phyloP scores from a whole-genome alignment of 2,888 invertebrate genomes.

The Heterodera filipjevi region DNA sequence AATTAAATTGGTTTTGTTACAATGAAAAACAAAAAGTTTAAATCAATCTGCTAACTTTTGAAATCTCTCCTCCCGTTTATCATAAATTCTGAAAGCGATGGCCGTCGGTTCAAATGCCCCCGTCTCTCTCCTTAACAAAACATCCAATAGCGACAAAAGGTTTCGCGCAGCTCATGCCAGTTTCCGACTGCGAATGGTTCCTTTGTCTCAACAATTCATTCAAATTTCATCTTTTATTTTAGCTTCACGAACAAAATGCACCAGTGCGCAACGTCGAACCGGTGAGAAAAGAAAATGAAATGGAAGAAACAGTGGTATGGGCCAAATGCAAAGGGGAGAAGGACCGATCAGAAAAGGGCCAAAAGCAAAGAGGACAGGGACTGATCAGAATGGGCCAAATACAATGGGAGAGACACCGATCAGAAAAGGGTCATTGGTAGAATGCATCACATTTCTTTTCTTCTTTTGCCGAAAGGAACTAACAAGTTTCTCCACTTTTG shows the following conservation, averaged over 20 bases:
- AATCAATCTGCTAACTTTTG: not conserved
- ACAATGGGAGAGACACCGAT: no score
- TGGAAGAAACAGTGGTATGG: no score
- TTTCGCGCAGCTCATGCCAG: constrained; percentile 54
- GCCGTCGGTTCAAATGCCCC: constrained; percentile 8
- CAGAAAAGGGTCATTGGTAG: not conserved
- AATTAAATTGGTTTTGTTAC: not conserved
- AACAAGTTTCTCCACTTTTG: not conserved
- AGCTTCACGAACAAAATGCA: constrained; percentile 51
- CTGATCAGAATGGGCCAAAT: no score
- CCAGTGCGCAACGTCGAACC: constrained; percentile 41
- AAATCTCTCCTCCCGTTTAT: not conserved
- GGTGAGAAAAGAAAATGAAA: constrained; percentile 39
- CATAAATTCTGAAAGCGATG: not conserved
- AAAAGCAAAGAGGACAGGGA: no score
- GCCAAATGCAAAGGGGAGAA: no score
- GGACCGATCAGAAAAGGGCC: no score
- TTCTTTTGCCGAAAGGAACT: not conserved
- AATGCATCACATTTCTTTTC: not conserved
- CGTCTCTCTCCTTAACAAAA: constrained; percentile 14
- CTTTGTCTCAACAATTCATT: not conserved
- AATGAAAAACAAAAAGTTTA: not conserved
- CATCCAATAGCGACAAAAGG: constrained; percentile 31
- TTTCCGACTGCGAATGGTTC: constrained; percentile 56
- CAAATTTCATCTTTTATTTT: not conserved